Evolutionary conservation across 1,140 invertebrate genomes (phyloP).

Genomic region (Drosophila pseudoobscura): DNA sequence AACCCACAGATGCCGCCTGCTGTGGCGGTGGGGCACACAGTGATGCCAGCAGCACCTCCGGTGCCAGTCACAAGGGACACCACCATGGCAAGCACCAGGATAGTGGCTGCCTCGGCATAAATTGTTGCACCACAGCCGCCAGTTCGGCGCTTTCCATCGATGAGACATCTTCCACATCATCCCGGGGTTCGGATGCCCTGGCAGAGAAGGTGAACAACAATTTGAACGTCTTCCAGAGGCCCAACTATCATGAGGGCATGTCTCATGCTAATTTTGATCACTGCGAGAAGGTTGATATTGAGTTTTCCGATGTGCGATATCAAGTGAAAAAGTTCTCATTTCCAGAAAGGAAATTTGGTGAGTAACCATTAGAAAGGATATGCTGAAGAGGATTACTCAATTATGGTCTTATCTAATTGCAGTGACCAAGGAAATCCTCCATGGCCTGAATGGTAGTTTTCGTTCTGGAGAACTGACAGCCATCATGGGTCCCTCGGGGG

Average conservation of each 20-base stretch:
- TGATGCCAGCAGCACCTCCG: conserved; percentile 43
- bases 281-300: conserved; percentile 85
- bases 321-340: conserved; percentile 84
- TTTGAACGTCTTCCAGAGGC: conserved; percentile 43
- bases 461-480: conserved; percentile 87
- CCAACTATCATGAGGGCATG: conserved; percentile 43
- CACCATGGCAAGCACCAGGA: conserved; percentile 17
- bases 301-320: conserved; percentile 87
- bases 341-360: conserved; percentile 77
- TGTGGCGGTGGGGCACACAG: conserved; percentile 53
- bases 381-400: neutral
- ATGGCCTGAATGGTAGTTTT: conserved; percentile 86
- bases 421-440: conserved; percentile 87
- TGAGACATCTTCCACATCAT: conserved; percentile 58
- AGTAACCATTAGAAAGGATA: neutral
- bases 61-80: conserved; percentile 32
- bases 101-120: conserved; percentile 57
- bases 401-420: neutral
- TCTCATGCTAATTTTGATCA: conserved; percentile 71
- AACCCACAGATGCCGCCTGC: conserved; percentile 62
- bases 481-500: conserved; percentile 91
- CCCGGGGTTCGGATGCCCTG: conserved; percentile 18
- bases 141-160: conserved; percentile 76
- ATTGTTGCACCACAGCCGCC: conserved; percentile 68
- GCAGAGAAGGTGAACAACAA: conserved; percentile 66